Percentiles rank a stretch among this genome's conserved stretches.
These are phyloP conservation scores for Agrochola lota DNA, from an alignment of 2,888 invertebrate species.

Conservation along the genomic window DNA sequence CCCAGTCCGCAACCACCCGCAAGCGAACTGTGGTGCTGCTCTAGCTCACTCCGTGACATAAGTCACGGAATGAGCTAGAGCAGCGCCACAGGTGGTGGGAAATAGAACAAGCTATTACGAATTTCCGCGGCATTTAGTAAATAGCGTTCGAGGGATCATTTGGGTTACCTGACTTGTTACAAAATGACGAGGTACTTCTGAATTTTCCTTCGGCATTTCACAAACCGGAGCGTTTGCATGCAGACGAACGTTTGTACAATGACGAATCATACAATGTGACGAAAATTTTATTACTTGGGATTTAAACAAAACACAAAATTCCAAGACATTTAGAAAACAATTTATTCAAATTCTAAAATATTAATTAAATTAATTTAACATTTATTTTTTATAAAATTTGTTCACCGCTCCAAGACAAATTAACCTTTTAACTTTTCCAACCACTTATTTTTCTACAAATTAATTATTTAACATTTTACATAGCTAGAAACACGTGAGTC, in stretches of 20 bases:
- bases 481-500: background rate
- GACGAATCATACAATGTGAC: background rate
- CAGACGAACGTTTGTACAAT: background rate
- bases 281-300: background rate
- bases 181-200: background rate
- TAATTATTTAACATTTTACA: background rate
- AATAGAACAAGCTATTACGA: background rate
- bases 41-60: no score
- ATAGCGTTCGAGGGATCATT: background rate
- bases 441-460: background rate
- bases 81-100: background rate
- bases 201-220: background rate
- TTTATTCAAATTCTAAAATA: background rate
- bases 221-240: background rate
- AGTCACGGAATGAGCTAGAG: background rate
- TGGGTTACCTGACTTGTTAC: background rate
- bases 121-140: background rate
- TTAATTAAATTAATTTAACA: background rate
- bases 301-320: background rate
- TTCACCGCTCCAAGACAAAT: background rate
- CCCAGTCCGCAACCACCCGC: no score
- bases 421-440: no score
- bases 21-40: no score
- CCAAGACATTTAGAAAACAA: background rate
- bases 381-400: constrained; percentile 65